Evolutionary conservation across 2,888 invertebrate genomes (phyloP).

Genomic region (Apotomis capreana): DNA sequence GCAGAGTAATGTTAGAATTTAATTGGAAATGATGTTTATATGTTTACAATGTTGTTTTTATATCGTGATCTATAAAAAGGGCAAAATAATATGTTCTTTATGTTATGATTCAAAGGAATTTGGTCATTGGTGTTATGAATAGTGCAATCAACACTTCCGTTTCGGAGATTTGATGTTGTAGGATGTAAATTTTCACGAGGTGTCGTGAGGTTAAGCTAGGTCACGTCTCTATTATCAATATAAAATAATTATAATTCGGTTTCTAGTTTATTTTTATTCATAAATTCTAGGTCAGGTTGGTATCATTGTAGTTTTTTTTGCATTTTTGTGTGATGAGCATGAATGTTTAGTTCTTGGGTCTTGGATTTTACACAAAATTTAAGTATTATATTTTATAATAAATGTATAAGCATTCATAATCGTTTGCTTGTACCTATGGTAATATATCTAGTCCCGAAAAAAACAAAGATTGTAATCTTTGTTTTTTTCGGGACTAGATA

Average conservation of each 20-base stretch:
- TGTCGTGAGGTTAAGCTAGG: constrained; percentile 36
- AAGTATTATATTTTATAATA: no score
- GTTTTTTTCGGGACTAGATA: no score
- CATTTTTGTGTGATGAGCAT: no score
- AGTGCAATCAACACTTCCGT: constrained; percentile 35
- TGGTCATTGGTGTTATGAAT: constrained; percentile 30
- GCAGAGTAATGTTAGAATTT: constrained; percentile 50
- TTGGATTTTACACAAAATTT: no score
- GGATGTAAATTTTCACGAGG: constrained; percentile 29
- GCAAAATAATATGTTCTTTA: constrained; percentile 40
- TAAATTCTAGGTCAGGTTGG: constrained; percentile 5
- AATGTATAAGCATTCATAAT: no score
- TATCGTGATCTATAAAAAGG: constrained; percentile 49
- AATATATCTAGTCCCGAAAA: no score
- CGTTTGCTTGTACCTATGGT: no score
- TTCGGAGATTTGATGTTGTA: not conserved
- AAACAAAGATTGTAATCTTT: no score
- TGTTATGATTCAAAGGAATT: constrained; percentile 11
- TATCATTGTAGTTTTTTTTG: not conserved
- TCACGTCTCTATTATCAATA: constrained; percentile 24
- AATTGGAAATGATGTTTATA: constrained; percentile 55
- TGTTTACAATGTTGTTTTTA: constrained; percentile 45
- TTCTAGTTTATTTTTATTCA: constrained; percentile 19
- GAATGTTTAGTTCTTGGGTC: no score
- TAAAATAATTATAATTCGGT: constrained; percentile 6